Base-by-base conservation (phyloP, 2,888 invertebrate species). In the Corbicula japonica region DNA sequence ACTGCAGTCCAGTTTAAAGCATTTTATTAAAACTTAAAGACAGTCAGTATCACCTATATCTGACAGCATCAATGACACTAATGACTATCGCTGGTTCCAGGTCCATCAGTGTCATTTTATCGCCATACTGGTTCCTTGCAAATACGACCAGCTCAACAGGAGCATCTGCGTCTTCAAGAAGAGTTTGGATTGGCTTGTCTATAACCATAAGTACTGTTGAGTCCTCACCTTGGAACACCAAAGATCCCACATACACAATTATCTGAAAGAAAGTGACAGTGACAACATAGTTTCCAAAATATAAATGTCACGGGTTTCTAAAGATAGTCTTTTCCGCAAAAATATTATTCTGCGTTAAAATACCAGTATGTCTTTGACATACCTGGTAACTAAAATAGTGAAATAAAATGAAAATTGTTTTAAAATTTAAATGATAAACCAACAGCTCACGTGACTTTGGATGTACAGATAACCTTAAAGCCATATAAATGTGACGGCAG, bases 61-160 rank as follows among this genome's bases (percentile, higher is more conserved):
- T 84, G 5, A 90, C 87, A 71, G 89, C 90, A 84, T 91, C 91
- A 41, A 91, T 89, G 1, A 89, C 62, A 65, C 86, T 85, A 46
- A 91, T 89, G 6, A 89, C 86, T 18, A 87, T 80, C 4, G 86
- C 84, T 23, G 90, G 89, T 60, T 91, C 90, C 12, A 89, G 68
- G 71, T 91, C 91, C 88, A 90, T 89, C 50, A 91, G 75, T 5
- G 89, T 88, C 52, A 84, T 79, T 12, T 76, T 66, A 21, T 54
- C 68, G 6, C 84, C 79, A 80, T 86, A 89, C 78, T 90, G 88
- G 26, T 71, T 62, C 30, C 61, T 35, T 28, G 87, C 86, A 83
- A 85, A 90, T 34, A 83, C 70, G 30, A 79, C 23, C 10, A 91
- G 48, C 12, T 68, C 80, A 18, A 35, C 52, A n/a, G 82, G 78